phyloP scores from a whole-genome alignment of 1,140 invertebrate species.

The Pseudomyrmex flavicornis region DNA sequence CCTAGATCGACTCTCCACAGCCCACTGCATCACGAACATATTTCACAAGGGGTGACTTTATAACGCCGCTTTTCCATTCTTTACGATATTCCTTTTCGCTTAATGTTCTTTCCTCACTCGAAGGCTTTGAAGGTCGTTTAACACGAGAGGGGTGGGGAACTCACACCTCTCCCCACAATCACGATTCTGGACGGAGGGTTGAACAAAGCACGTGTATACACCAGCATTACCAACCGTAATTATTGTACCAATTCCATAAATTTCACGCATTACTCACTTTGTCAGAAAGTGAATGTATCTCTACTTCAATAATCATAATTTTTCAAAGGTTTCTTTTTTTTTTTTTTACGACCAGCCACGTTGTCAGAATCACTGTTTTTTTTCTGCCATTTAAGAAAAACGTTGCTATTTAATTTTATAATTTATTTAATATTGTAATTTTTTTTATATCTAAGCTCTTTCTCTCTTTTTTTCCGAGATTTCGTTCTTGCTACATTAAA shows the following conservation, averaged over 20 bases:
- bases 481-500: neutral
- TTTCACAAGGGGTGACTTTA: slow-evolving; percentile 56
- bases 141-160: neutral
- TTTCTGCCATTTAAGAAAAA: no score
- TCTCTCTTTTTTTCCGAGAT: neutral
- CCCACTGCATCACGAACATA: slow-evolving; percentile 54
- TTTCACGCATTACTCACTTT: slow-evolving; percentile 13
- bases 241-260: slow-evolving; percentile 19
- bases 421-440: no score
- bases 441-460: no score
- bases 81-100: slow-evolving; percentile 48
- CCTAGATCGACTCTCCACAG: slow-evolving; percentile 52
- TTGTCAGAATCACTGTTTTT: no score
- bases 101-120: slow-evolving; percentile 49
- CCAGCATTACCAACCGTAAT: slow-evolving; percentile 30
- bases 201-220: slow-evolving; percentile 58
- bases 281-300: neutral
- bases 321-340: neutral
- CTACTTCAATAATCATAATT: neutral
- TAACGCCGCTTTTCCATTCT: slow-evolving; percentile 57
- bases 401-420: no score
- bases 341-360: neutral
- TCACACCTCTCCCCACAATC: slow-evolving; percentile 25
- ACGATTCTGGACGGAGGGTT: slow-evolving; percentile 52
- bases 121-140: slow-evolving; percentile 42